Evolutionary conservation across 2,113 vertebrate species (phyloP).

Genomic region (Amblyopsis rosae): DNA sequence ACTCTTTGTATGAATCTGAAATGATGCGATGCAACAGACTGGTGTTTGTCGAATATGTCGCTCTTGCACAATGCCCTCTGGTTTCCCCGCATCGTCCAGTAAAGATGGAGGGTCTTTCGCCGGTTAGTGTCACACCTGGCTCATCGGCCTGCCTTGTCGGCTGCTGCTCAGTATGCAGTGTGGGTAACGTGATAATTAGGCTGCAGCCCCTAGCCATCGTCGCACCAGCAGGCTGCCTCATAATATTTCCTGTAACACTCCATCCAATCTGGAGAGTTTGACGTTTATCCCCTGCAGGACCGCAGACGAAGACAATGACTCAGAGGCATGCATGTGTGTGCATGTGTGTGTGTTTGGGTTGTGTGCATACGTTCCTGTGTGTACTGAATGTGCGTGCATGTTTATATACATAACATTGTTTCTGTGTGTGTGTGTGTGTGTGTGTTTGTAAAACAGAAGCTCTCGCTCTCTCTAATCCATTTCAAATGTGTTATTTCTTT

Average conservation of each 20-base stretch:
- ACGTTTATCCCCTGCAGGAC: conserved; percentile 73
- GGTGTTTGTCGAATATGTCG: no score
- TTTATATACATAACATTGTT: neutral
- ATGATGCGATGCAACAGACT: no score
- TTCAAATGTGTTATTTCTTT: no score
- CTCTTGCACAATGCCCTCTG: no score
- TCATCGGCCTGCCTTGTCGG: conserved; percentile 30
- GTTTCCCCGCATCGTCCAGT: conserved; percentile 25
- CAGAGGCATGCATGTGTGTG: conserved; percentile 48
- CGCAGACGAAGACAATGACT: conserved; percentile 67
- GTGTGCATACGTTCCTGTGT: neutral
- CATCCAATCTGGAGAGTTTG: conserved; percentile 78
- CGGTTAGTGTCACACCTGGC: conserved; percentile 26
- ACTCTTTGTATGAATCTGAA: no score
- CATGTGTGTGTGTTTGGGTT: conserved; percentile 16
- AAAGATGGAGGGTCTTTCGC: conserved; percentile 44
- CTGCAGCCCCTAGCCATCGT: conserved; percentile 62
- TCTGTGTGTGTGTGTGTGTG: neutral
- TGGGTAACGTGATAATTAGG: conserved; percentile 71
- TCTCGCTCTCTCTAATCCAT: no score
- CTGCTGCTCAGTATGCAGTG: conserved; percentile 64
- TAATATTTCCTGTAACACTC: conserved; percentile 78
- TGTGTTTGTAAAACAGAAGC: neutral
- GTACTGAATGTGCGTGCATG: neutral
- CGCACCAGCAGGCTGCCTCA: conserved; percentile 71